These are phyloP conservation scores for Acrocephalus arundinaceus DNA, from an alignment of 2,113 vertebrate species.

Conservation along the genomic window DNA sequence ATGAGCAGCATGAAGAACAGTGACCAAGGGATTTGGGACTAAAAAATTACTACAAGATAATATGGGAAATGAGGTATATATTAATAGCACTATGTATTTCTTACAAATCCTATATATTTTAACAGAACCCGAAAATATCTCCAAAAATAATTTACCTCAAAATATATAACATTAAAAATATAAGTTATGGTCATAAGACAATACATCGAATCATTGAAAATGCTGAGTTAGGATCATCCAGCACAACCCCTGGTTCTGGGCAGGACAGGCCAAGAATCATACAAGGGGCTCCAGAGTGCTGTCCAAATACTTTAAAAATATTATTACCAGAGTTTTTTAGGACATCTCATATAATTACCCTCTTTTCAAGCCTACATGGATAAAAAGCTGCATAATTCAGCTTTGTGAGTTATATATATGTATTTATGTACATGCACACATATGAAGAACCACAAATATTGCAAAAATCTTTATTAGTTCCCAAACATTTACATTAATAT, in stretches of 20 bases:
- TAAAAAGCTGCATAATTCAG: background rate
- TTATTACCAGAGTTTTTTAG: background rate
- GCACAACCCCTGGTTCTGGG: background rate
- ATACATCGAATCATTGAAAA: background rate
- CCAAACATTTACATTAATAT: background rate
- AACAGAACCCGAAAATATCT: background rate
- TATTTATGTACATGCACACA: background rate
- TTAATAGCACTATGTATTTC: background rate
- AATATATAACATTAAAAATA: background rate
- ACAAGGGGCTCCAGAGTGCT: fast-evolving
- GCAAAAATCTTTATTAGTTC: background rate
- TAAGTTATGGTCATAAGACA: background rate
- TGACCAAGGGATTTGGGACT: background rate
- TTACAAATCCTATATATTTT: background rate
- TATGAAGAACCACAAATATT: background rate
- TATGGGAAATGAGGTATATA: background rate
- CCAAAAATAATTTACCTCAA: background rate
- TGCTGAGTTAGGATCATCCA: background rate
- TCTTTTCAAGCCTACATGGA: background rate
- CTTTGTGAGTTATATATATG: background rate
- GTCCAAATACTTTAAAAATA: background rate
- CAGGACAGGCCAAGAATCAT: background rate
- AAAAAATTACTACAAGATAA: background rate
- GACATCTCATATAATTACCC: background rate
- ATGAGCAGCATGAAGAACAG: background rate